phyloP scores from a whole-genome alignment of 2,113 vertebrate species.

The Calypte anna region DNA sequence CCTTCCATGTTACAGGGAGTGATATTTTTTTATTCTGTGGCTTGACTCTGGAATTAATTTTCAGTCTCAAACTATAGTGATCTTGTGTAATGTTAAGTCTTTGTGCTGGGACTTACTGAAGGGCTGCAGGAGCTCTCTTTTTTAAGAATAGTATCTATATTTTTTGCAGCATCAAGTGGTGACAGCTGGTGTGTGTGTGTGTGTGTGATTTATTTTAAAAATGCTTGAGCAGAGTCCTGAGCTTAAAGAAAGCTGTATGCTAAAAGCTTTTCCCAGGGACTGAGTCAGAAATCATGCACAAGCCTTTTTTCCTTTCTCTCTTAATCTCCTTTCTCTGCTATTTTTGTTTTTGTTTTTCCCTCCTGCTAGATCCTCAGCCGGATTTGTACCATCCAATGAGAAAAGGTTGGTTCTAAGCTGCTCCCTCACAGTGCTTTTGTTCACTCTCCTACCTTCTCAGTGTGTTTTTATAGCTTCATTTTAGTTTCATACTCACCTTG shows the following conservation, averaged over 20 bases:
- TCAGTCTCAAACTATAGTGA: not conserved
- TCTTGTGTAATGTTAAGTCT: not conserved
- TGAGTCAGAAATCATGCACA: slow-evolving; percentile 69
- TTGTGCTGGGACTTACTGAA: not conserved
- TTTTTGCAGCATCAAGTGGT: not conserved
- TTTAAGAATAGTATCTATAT: not conserved
- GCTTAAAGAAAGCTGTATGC: slow-evolving; percentile 47
- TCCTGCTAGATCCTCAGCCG: slow-evolving; percentile 93
- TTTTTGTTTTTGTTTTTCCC: slow-evolving; percentile 82
- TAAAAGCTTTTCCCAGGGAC: slow-evolving; percentile 60
- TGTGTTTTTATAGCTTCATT: slow-evolving; percentile 69
- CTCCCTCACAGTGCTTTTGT: slow-evolving; percentile 63
- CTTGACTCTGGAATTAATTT: not conserved
- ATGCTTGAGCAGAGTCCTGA: slow-evolving; percentile 4
- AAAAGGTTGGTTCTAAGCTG: slow-evolving; percentile 96
- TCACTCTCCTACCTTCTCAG: slow-evolving; percentile 64
- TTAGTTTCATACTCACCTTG: slow-evolving; percentile 68
- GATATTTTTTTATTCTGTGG: not conserved
- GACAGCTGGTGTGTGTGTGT: slow-evolving; percentile 42
- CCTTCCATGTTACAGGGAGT: not conserved
- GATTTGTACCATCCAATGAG: slow-evolving; percentile 96
- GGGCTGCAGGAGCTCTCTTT: not conserved
- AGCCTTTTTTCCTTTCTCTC: slow-evolving; percentile 73
- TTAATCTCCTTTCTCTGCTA: slow-evolving; percentile 85
- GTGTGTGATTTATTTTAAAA: not conserved